Percentiles rank a stretch among this genome's conserved stretches.
Conservation (phyloP, 30 jellyfish, hydroid and myxozoan genomes). For the Aurelia aurita region DNA sequence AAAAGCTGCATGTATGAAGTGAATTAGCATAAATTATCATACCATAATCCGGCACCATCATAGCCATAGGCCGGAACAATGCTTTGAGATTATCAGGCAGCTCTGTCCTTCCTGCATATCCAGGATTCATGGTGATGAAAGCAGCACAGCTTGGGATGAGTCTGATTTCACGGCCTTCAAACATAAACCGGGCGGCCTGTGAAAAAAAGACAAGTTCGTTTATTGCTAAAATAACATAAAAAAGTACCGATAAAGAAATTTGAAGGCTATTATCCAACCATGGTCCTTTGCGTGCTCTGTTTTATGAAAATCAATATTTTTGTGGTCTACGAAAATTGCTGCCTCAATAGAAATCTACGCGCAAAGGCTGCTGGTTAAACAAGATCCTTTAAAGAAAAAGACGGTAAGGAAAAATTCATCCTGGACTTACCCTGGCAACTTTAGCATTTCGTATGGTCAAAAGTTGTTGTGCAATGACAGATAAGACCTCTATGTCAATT, state of each 20-base stretch:
- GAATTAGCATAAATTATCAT: not conserved
- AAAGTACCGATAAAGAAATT: too few species aligned
- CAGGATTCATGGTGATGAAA: constrained; percentile 99
- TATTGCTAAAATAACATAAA: too few species aligned
- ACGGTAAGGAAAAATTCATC: too few species aligned
- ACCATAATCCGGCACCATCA: constrained; percentile 99
- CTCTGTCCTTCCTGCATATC: constrained; percentile 99
- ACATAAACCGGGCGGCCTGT: constrained; percentile 93
- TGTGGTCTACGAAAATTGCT: too few species aligned
- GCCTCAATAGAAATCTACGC: too few species aligned
- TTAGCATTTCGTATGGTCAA: constrained; percentile 97
- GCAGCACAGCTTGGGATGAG: constrained; percentile 99
- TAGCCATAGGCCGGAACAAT: constrained; percentile 97
- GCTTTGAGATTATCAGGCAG: constrained; percentile 98
- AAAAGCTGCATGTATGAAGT: too few species aligned
- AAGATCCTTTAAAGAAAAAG: too few species aligned
- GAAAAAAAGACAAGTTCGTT: too few species aligned
- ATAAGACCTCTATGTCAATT: constrained; percentile 96
- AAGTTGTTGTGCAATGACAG: constrained; percentile 99
- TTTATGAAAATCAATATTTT: too few species aligned
- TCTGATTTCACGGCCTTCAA: constrained; percentile 97
- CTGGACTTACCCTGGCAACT: constrained; percentile 75
- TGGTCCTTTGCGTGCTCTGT: too few species aligned
- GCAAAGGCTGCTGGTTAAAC: too few species aligned
- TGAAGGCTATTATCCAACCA: too few species aligned